These are phyloP conservation scores for Brachymystax lenok DNA, from an alignment of 2,797 vertebrate genomes.

Conservation along the genomic window DNA sequence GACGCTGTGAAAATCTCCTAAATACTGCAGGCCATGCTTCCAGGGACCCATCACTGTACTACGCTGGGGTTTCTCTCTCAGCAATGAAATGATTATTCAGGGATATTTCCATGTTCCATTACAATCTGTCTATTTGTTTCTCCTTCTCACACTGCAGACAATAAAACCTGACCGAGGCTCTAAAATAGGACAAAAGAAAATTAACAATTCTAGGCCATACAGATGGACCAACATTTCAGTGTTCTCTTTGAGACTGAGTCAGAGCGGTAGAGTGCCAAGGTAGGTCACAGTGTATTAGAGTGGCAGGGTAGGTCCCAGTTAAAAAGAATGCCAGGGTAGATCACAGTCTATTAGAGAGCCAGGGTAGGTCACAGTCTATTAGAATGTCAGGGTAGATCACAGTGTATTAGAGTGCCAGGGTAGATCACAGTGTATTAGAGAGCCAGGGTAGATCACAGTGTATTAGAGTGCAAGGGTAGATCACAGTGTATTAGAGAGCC, in stretches of 20 bases:
- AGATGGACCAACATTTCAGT: constrained; percentile 59
- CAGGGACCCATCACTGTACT: constrained; percentile 59
- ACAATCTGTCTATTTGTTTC: constrained; percentile 56
- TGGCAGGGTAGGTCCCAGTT: too few species aligned
- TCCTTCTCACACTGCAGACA: constrained; percentile 68
- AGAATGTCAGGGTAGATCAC: too few species aligned
- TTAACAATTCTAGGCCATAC: constrained; percentile 69
- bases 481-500: too few species aligned
- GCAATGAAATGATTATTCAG: constrained; percentile 74
- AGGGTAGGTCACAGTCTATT: too few species aligned
- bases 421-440: too few species aligned
- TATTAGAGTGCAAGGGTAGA: too few species aligned
- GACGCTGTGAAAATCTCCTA: constrained; percentile 63
- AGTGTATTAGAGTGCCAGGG: too few species aligned
- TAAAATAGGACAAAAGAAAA: constrained; percentile 60
- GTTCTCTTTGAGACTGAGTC: constrained; percentile 66
- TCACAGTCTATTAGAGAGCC: too few species aligned
- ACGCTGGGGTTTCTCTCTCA: constrained; percentile 23
- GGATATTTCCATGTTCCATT: constrained; percentile 62
- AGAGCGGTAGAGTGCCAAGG: constrained; percentile 51
- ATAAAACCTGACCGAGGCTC: constrained; percentile 57
- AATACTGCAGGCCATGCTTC: constrained; percentile 73
- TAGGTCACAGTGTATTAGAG: too few species aligned
- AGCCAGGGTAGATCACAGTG: too few species aligned
- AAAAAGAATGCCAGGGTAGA: too few species aligned